A percentile compares a stretch with the other conserved stretches of the same genome.
These are phyloP conservation scores for Drosophila peninsularis DNA, from an alignment of 2,888 invertebrate genomes.

Conservation along the genomic window DNA sequence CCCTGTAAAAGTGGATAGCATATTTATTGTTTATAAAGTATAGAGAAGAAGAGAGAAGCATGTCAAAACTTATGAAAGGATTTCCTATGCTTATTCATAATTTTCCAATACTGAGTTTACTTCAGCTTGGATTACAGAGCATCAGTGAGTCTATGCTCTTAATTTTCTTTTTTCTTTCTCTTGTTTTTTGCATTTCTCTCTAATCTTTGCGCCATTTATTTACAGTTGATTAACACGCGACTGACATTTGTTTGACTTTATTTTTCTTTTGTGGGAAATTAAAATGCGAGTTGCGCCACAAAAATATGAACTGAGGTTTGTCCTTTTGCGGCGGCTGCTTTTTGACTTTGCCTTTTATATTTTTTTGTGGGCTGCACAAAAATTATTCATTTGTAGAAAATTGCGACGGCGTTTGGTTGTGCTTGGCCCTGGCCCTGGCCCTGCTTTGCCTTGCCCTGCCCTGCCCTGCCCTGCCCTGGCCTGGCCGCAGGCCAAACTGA, in stretches of 20 bases:
- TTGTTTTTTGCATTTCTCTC: slow-evolving; percentile 66
- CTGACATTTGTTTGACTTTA: slow-evolving; percentile 83
- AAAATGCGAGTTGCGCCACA: slow-evolving; percentile 63
- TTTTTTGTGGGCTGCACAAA: slow-evolving; percentile 52
- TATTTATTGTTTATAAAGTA: neutral
- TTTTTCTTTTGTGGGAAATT: slow-evolving; percentile 69
- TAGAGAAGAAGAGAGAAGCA: neutral
- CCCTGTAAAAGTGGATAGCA: neutral
- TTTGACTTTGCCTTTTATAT: slow-evolving; percentile 52
- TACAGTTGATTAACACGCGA: slow-evolving; percentile 84
- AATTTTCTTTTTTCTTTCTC: neutral
- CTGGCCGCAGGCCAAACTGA: slow-evolving; percentile 83
- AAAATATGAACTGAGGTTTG: slow-evolving; percentile 45
- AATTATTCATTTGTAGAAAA: slow-evolving; percentile 80
- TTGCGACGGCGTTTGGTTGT: slow-evolving; percentile 55
- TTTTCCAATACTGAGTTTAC: too few species aligned
- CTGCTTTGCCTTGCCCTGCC: neutral
- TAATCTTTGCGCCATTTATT: slow-evolving; percentile 84
- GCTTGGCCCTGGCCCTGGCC: slow-evolving; percentile 47
- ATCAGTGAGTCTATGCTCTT: neutral
- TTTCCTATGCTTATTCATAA: too few species aligned
- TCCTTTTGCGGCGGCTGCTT: slow-evolving; percentile 38
- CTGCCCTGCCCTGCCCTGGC: slow-evolving; percentile 7
- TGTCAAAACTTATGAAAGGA: too few species aligned
- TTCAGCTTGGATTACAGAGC: slow-evolving; percentile 2